Evolutionary conservation across 2,113 vertebrate species (phyloP), one percentile per base, ranked within the genome.

Genomic region (Onychostruthus taczanowskii): DNA sequence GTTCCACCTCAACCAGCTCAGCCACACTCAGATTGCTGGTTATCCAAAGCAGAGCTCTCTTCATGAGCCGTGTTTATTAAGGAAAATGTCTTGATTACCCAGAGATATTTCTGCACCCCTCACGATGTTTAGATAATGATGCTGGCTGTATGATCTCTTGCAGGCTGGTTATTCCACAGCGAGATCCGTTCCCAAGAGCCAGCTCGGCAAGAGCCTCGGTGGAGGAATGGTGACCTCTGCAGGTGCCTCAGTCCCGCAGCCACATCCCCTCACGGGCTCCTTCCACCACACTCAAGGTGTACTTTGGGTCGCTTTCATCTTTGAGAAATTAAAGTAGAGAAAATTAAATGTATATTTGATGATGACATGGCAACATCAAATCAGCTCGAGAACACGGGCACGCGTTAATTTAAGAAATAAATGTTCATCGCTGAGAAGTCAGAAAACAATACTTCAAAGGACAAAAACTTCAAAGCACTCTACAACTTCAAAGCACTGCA

Each of bases 221-320:
- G 89, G 98, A 95, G 97, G 95, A 97, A 97, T 55, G 97, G 97
- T 97, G 97, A 96, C 98, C 98, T 98, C 98, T 98, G 78, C 95
- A 97, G 98, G 97, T 75, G 19, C 84, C n/a, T 46, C 31, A 4
- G 46, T 3, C 33, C 62, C 31, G 62, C 18, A 37, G 68, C 9
- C 20, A 10, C 5, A 5, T 4, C 52, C 35, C 50, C 62, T 59
- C 59, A 11, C 61, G 13, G 20, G n/a, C 33, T 74, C 62, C 52
- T 39, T 44, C 47, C 75, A 44, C 44, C 53, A 26, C 8, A 28
- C 73, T 44, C 80, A 81, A 64, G 76, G 77, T 63, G 50, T 17
- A 43, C 31, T 73, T 89, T 67, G 72, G 83, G 94, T 24, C 28
- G 43, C 84, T 97, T 97, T 96, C 92, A 94, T 95, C 95, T 93